Conservation (phyloP, 2,113 vertebrate genomes). For the Spea bombifrons region DNA sequence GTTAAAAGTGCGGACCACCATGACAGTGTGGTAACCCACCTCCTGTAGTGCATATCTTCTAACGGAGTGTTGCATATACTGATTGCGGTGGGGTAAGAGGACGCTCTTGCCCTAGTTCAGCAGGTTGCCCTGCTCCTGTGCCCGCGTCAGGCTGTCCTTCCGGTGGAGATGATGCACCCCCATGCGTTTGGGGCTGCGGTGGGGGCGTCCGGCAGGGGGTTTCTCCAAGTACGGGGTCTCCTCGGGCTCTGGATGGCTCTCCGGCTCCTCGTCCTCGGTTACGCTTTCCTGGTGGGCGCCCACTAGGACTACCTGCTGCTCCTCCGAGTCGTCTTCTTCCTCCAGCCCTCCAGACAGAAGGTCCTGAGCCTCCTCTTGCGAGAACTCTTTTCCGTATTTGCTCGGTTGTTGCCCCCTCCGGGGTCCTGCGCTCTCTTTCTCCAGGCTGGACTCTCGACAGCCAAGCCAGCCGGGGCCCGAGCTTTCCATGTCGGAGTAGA, state of each 20-base stretch:
- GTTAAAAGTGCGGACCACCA: too few relatives aligned
- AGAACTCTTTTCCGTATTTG: constrained; percentile 68
- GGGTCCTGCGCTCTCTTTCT: constrained; percentile 69
- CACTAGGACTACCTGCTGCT: constrained; percentile 46
- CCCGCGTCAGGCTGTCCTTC: constrained; percentile 92
- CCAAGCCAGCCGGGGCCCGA: constrained; percentile 76
- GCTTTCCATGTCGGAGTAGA: constrained; percentile 77
- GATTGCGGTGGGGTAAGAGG: background rate
- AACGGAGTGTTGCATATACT: background rate
- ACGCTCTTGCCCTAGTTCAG: constrained; percentile 72
- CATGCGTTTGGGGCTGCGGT: constrained; percentile 94
- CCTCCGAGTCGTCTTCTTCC: constrained; percentile 52
- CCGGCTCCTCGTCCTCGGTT: constrained; percentile 34
- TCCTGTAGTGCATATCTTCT: constrained; percentile 7
- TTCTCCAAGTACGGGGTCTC: constrained; percentile 58
- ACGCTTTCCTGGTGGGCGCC: constrained; percentile 48
- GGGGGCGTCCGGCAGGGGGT: constrained; percentile 64
- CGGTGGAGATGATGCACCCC: constrained; percentile 93
- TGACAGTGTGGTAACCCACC: background rate
- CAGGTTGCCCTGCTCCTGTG: constrained; percentile 92
- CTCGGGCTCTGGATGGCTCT: background rate
- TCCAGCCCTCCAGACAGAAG: constrained; percentile 64
- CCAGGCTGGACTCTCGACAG: constrained; percentile 77
- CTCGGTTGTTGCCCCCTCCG: constrained; percentile 61
- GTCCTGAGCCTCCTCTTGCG: constrained; percentile 68